phyloP scores from a whole-genome alignment of 2,113 vertebrate species.

The Oxyura jamaicensis region DNA sequence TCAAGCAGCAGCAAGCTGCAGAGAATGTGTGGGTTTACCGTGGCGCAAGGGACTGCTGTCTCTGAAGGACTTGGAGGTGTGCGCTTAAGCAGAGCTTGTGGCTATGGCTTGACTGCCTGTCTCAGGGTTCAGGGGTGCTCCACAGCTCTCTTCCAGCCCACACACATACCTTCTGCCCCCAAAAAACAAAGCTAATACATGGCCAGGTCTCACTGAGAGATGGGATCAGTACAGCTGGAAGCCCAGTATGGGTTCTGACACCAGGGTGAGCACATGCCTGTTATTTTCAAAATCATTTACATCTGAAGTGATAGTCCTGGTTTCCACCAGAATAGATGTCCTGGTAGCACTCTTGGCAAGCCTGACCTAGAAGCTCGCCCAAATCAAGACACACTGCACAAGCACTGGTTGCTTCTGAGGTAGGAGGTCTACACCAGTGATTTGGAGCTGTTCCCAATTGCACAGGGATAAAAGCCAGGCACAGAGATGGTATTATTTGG shows the following conservation, averaged over 20 bases:
- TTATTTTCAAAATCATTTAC: background rate
- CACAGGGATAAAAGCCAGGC: background rate
- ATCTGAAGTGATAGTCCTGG: background rate
- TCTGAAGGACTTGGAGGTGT: background rate
- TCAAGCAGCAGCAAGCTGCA: background rate
- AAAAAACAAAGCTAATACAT: background rate
- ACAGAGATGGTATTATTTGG: background rate
- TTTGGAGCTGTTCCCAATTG: background rate
- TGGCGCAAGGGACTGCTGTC: background rate
- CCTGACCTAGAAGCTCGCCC: background rate
- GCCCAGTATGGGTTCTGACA: background rate
- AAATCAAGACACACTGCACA: background rate
- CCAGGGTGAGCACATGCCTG: background rate
- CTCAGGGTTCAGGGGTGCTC: background rate
- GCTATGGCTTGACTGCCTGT: rapidly evolving
- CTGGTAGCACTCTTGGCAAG: background rate
- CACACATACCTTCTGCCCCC: background rate
- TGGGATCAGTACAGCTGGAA: background rate
- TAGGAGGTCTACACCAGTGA: background rate
- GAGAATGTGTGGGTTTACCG: rapidly evolving
- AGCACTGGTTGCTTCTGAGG: background rate
- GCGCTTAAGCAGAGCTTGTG: background rate
- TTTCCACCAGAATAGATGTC: background rate
- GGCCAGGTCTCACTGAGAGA: background rate
- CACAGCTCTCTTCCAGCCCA: background rate